Base-by-base conservation (phyloP, 92 coral and sea anemone genomes). In the Siderastrea radians region DNA sequence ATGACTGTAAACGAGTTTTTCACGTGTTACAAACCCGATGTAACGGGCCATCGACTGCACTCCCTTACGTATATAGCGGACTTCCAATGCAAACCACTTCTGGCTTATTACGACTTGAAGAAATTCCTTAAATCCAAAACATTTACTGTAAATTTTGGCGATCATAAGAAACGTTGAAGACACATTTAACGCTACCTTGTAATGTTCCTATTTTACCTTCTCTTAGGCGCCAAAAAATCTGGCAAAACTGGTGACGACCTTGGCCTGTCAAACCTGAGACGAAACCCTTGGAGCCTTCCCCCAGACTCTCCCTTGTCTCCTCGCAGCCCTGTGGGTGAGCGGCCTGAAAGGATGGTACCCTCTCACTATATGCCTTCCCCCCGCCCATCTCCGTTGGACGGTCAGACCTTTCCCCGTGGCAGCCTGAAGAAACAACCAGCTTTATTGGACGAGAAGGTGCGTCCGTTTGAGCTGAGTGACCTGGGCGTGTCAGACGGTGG, bases 241-340 rank as follows among this genome's bases (percentile, higher is more conserved):
- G 17, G 59, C 7, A 88, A 67, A 77, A 12, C 83, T 8, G 70
- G 82, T 13, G 87, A 61, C 4, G 78, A 86, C 55, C 74, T 91
- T 76, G 87, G 84, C 5, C 58, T 95, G 13, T 72, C 95, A 6
- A 88, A 69, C 44, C 82, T 89, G 69, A 91, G 86, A 85, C 90
- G 90, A 62, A 88, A 78, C 80, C 98, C 95, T 50, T 95, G 98
- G 98, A 75, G 93, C 43, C 84, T 84, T 48, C 86, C 98, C 3
- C 49, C 87, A 59, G 98, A 95, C 17, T 85, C 95, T 2, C 90
- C 89, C 54, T 45, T 65, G 51, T 55, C 87, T 9, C 80, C 71
- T 1, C 84, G 82, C 66, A 90, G 89, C 81, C 91, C 91, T 8
- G 73, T 84, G 49, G 71, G 85, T 26, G 93, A 90, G 54, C 82